Evolutionary conservation across 2,888 invertebrate species (phyloP).

Genomic region (Choreutis nemorana): DNA sequence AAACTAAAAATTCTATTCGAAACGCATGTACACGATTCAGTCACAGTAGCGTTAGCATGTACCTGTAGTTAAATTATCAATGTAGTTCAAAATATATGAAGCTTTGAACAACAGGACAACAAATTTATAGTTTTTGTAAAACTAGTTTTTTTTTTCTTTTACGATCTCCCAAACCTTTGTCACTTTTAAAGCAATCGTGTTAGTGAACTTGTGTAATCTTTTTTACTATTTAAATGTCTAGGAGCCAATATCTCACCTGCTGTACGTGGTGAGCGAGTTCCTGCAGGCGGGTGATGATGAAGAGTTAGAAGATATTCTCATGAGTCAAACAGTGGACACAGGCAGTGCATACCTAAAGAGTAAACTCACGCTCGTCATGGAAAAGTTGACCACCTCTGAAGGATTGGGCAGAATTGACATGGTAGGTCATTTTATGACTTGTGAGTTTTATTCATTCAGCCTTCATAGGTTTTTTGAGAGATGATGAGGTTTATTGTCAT

Average conservation of each 20-base stretch:
- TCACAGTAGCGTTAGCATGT: too few species aligned
- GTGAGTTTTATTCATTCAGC: background rate
- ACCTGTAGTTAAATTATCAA: background rate
- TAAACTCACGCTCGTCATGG: constrained; percentile 28
- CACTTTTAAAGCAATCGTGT: background rate
- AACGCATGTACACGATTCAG: too few species aligned
- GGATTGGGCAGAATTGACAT: constrained; percentile 23
- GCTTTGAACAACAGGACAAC: background rate
- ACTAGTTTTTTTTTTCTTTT: background rate
- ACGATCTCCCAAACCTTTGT: background rate
- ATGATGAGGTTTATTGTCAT: background rate
- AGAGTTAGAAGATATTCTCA: constrained; percentile 39
- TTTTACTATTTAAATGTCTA: constrained; percentile 14
- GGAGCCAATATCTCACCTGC: constrained; percentile 44
- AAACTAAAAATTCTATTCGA: too few species aligned
- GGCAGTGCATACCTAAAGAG: constrained; percentile 25
- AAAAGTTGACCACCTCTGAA: constrained; percentile 29
- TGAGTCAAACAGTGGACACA: constrained; percentile 28
- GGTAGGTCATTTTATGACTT: constrained; percentile 26
- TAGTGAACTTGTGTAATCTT: background rate
- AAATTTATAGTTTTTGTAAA: background rate
- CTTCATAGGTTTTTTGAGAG: background rate
- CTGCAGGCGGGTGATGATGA: constrained; percentile 29
- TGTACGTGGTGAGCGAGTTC: constrained; percentile 40
- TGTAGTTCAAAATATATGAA: background rate